Percentiles rank a stretch among this genome's conserved stretches.
Conservation (phyloP, 2,797 vertebrate genomes). For the Parotocinclus haroldoi region DNA sequence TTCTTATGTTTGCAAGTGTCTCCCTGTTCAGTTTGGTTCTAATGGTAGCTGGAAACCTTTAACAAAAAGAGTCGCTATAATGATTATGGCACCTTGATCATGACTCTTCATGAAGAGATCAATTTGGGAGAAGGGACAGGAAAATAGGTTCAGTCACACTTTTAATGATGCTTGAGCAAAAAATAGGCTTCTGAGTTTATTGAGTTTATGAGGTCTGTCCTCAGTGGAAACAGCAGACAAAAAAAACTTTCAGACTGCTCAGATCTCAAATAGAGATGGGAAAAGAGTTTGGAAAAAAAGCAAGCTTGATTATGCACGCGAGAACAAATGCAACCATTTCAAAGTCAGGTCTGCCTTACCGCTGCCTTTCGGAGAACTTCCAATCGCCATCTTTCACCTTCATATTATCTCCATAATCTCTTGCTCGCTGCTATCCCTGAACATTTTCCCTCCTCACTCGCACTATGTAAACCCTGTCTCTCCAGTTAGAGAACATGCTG, state of each 20-base stretch:
- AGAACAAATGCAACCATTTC: slow-evolving; percentile 37
- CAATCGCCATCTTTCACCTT: slow-evolving; percentile 12
- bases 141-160: slow-evolving; percentile 28
- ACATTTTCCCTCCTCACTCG: too few species aligned
- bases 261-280: slow-evolving; percentile 34
- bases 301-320: slow-evolving; percentile 30
- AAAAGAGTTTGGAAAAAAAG: slow-evolving; percentile 40
- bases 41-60: slow-evolving; percentile 9
- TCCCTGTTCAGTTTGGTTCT: slow-evolving; percentile 36
- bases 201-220: slow-evolving; percentile 29
- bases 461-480: too few species aligned
- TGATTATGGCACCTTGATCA: slow-evolving; percentile 49
- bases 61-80: slow-evolving; percentile 53
- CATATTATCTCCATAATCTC: slow-evolving; percentile 12
- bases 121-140: slow-evolving; percentile 58
- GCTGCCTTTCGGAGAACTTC: slow-evolving; percentile 19
- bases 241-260: not conserved
- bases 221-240: slow-evolving; percentile 24
- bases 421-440: not conserved
- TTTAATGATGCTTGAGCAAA: slow-evolving; percentile 48
- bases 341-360: slow-evolving; percentile 18
- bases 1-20: slow-evolving; percentile 18
- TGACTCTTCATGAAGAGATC: slow-evolving; percentile 51
- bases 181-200: slow-evolving; percentile 43
- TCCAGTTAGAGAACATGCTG: not conserved